phyloP scores from a whole-genome alignment of 2,113 vertebrate genomes.

The Dromiciops gliroides region DNA sequence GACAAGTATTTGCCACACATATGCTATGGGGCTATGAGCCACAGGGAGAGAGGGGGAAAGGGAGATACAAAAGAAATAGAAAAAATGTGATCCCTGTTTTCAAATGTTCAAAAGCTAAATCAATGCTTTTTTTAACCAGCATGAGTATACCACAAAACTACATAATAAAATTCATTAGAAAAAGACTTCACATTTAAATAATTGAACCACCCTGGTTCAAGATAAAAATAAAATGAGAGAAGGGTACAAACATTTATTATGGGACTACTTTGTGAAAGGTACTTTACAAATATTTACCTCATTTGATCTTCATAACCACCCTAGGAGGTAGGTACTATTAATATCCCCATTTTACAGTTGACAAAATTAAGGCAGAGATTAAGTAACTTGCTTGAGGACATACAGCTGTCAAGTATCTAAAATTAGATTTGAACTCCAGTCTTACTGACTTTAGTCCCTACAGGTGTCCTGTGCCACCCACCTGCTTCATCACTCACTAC shows the following conservation, averaged over 20 bases:
- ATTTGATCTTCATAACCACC: not conserved
- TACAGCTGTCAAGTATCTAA: too few relatives aligned
- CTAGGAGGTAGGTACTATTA: not conserved
- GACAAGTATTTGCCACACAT: not conserved
- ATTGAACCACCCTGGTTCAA: not conserved
- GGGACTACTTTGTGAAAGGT: not conserved
- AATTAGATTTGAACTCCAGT: too few relatives aligned
- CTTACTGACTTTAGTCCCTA: too few relatives aligned
- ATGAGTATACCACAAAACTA: not conserved
- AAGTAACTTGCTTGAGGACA: too few relatives aligned
- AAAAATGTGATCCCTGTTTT: not conserved
- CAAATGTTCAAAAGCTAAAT: not conserved
- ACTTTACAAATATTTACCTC: not conserved
- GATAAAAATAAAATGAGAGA: not conserved
- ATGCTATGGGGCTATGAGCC: not conserved
- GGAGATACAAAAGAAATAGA: not conserved
- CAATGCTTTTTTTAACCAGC: not conserved
- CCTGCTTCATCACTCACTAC: too few relatives aligned
- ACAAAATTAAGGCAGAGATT: too few relatives aligned
- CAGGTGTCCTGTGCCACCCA: too few relatives aligned
- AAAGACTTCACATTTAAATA: not conserved
- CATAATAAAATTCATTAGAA: not conserved
- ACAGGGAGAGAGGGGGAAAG: not conserved
- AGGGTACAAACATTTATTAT: not conserved
- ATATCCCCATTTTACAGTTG: too few relatives aligned